phyloP scores from a whole-genome alignment of 2,797 vertebrate genomes.

The Sebastes glaucus region DNA sequence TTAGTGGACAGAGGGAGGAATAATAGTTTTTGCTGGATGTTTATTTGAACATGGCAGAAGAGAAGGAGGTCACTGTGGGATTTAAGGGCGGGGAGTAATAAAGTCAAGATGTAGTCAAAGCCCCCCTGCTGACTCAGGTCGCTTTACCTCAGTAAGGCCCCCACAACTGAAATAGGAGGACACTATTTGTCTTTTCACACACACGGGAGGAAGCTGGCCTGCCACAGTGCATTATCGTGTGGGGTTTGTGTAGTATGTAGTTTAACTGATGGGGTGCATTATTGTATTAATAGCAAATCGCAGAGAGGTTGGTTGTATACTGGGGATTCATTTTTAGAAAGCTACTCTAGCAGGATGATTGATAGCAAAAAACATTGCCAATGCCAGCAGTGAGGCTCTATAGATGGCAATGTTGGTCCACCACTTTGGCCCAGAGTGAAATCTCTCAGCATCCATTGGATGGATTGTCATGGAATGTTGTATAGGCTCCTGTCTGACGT shows the following conservation, averaged over 20 bases:
- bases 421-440: neutral
- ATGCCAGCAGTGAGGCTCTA: neutral
- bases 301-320: neutral
- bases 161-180: slow-evolving; percentile 59
- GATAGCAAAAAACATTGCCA: neutral
- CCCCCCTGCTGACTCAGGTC: slow-evolving; percentile 66
- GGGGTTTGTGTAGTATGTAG: neutral
- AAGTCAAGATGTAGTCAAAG: slow-evolving; percentile 80
- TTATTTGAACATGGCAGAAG: slow-evolving; percentile 80
- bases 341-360: neutral
- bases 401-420: neutral
- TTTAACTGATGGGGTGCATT: slow-evolving; percentile 27
- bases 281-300: neutral
- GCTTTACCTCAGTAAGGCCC: slow-evolving; percentile 45
- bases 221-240: slow-evolving; percentile 12
- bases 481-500: neutral
- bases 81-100: slow-evolving; percentile 73
- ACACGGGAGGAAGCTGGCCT: slow-evolving; percentile 22
- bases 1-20: slow-evolving; percentile 68
- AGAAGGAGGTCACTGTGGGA: slow-evolving; percentile 71
- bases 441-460: neutral
- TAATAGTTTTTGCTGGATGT: slow-evolving; percentile 76
- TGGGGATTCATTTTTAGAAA: neutral
- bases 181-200: slow-evolving; percentile 48
- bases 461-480: neutral